phyloP scores from a whole-genome alignment of 1,140 invertebrate genomes.

The Dysdera silvatica region DNA sequence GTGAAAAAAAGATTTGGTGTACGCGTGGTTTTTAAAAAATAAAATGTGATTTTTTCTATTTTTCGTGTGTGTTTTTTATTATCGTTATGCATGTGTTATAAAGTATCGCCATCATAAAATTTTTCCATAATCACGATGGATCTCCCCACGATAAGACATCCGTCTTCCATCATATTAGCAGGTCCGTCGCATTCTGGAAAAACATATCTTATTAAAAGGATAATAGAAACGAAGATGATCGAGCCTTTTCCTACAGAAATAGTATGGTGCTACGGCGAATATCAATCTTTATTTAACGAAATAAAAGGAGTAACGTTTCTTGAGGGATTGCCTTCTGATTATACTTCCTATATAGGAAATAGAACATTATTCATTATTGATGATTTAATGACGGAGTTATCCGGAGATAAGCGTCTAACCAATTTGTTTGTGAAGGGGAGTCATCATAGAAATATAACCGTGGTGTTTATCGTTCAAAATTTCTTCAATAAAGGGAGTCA shows the following conservation, averaged over 20 bases:
- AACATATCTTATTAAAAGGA: neutral
- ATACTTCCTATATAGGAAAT: too few species aligned
- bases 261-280: neutral
- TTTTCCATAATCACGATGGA: neutral
- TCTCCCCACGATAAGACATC: neutral
- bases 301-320: neutral
- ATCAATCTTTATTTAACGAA: neutral
- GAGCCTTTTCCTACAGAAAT: neutral
- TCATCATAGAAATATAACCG: neutral
- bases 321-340: neutral
- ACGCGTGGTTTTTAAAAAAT: too few species aligned
- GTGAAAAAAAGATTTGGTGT: too few species aligned
- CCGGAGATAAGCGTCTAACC: neutral
- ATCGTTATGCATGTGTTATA: too few species aligned
- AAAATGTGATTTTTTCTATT: too few species aligned
- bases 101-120: too few species aligned
- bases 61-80: neutral
- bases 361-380: neutral
- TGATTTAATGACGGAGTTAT: constrained; percentile 7
- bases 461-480: constrained; percentile 22
- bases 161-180: neutral
- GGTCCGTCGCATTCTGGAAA: neutral
- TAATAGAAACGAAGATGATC: neutral
- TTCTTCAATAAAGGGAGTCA: constrained; percentile 12
- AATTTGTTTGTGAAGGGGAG: constrained; percentile 9